Evolutionary conservation across 2,797 vertebrate species (phyloP).

Genomic region (Coilia nasus): DNA sequence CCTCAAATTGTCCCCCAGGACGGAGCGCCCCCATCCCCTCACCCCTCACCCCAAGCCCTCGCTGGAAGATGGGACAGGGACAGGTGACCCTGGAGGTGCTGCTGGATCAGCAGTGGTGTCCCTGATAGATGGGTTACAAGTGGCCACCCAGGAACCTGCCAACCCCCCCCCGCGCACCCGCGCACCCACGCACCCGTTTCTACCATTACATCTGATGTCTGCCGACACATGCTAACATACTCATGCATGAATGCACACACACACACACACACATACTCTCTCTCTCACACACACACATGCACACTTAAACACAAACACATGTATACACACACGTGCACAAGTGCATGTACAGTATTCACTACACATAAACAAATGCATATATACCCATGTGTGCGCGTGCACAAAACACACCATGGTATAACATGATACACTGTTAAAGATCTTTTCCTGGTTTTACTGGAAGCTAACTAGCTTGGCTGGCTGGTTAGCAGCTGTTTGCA

Average conservation of each 20-base stretch:
- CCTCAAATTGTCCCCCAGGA: background rate
- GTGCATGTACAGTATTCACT: no score
- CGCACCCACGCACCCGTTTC: background rate
- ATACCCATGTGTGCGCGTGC: background rate
- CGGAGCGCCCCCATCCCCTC: no score
- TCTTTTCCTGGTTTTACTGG: no score
- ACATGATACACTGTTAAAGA: no score
- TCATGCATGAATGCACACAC: background rate
- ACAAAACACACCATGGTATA: no score
- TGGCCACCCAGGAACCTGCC: background rate
- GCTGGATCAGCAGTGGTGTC: slow-evolving; percentile 5
- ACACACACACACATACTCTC: background rate
- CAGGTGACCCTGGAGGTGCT: background rate
- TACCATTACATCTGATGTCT: background rate
- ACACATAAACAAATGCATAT: background rate
- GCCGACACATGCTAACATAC: background rate
- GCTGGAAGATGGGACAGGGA: background rate
- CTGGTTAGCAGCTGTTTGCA: background rate
- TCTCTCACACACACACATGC: background rate
- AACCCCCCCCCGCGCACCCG: background rate
- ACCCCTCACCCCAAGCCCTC: no score
- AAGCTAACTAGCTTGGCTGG: no score
- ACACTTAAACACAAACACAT: background rate
- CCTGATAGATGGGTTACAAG: background rate
- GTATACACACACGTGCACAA: background rate